Evolutionary conservation across 2,797 vertebrate genomes (phyloP).

Genomic region (Gouania willdenowi): DNA sequence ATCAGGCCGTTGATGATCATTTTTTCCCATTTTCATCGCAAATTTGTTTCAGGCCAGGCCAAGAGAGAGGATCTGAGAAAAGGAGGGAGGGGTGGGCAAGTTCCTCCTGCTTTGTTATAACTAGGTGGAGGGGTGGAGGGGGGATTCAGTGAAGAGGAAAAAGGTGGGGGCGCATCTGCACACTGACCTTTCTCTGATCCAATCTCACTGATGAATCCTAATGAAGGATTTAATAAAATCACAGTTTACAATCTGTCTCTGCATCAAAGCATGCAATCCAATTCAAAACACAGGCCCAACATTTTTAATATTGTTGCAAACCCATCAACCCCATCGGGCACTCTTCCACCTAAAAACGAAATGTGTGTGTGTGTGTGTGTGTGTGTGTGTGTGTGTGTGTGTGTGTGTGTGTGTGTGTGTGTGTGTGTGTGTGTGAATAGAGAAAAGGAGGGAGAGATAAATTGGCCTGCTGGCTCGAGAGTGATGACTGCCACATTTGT

Average conservation of each 20-base stretch:
- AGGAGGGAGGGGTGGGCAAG: conserved; percentile 32
- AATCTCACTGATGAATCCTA: conserved; percentile 86
- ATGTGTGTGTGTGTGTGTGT: conserved; percentile 28
- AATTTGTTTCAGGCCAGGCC: conserved; percentile 78
- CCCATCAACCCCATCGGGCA: conserved; percentile 54
- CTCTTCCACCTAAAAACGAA: conserved; percentile 38
- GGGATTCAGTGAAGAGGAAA: conserved; percentile 52
- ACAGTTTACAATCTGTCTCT: conserved; percentile 84
- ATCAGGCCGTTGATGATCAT: conserved; percentile 76
- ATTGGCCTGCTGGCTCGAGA: conserved; percentile 61
- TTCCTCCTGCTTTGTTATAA: too few relatives aligned
- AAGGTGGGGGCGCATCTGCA: conserved; percentile 75
- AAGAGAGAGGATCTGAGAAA: conserved; percentile 20
- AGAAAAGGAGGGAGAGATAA: conserved; percentile 26
- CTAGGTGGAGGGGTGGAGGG: conserved; percentile 35
- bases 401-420: conserved; percentile 20
- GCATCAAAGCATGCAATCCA: conserved; percentile 83
- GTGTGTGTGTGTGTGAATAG: conserved; percentile 8
- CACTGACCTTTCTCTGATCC: conserved; percentile 88
- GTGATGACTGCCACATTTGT: conserved; percentile 72
- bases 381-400: conserved; percentile 18
- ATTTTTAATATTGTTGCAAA: conserved; percentile 67
- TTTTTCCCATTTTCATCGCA: conserved; percentile 84
- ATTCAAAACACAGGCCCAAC: conserved; percentile 75
- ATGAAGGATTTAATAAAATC: conserved; percentile 88